Evolutionary conservation across 2,797 vertebrate genomes (phyloP), one percentile per base, ranked within the genome.

Genomic region (Scyliorhinus canicula): DNA sequence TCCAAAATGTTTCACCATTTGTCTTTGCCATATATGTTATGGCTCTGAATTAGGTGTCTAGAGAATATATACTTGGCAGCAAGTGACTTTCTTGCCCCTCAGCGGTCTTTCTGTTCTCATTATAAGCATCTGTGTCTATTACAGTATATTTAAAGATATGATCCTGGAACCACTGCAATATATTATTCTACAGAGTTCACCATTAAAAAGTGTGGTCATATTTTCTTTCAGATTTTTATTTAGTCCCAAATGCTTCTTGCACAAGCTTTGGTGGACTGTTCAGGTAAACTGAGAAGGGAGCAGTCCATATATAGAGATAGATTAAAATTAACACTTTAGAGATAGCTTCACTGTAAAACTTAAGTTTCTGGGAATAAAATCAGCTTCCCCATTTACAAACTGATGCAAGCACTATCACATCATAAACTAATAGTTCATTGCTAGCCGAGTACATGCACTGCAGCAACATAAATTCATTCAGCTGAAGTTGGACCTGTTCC

Each of bases 241-340:
- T 95, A 95, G 95, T 95, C 95, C 95, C 79, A 95, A 0, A 95
- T 96, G 95, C 74, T 95, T 95, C 69, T 96, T 97, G 95, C 96
- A 96, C 95, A 96, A 96, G 95, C 95, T 96, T 96, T 95, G 96
- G 95, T 96, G 95, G 95, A 96, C 95, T 95, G 95, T 95, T 95
- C 95, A 95, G 95, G 95, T 96, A 96, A 95, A 95, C 88, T 95
- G 94, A 95, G 95, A 96, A 88, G 26, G 95, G 60, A 96, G 88
- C 95, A 88, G 95, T 96, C 5, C 96, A 96, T 93, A 95, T 95
- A 35, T 50, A 93, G 44, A 50, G 44, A 11, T 47, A 93, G 40
- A 40, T 71, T 57, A 19, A 21, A 50, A 69, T 93, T 44, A 50
- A 7, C 40, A 93, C 28, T 69, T 69, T 69, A 19, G 91, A 93